A percentile compares a stretch with the other conserved stretches of the same genome.
Conservation (phyloP, 2,797 vertebrate genomes). For the Myripristis jacobus region DNA sequence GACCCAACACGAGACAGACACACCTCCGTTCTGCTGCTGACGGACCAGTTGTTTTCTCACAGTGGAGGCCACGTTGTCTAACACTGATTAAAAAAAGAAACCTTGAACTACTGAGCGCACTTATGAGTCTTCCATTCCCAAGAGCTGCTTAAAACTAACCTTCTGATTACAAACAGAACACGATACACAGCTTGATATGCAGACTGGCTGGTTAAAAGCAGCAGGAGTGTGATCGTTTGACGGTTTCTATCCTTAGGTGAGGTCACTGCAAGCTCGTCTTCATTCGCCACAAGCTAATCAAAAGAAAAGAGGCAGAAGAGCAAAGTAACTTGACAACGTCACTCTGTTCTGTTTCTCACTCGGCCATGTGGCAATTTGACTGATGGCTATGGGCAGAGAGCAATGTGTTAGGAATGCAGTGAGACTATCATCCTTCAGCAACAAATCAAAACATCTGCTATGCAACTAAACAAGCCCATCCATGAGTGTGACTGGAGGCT, state of each 20-base stretch:
- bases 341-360: conserved; percentile 19
- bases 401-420: conserved; percentile 21
- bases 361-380: conserved; percentile 16
- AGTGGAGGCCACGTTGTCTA: conserved; percentile 26
- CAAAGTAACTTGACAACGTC: conserved; percentile 23
- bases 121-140: conserved; percentile 7
- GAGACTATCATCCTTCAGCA: conserved; percentile 37
- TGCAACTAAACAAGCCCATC: conserved; percentile 22
- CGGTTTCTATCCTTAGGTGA: conserved; percentile 2
- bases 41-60: conserved; percentile 31
- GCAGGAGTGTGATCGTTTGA: too few species aligned
- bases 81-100: conserved; percentile 59
- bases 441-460: conserved; percentile 39
- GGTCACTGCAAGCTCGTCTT: not conserved
- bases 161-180: conserved; percentile 36
- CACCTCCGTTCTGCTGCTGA: conserved; percentile 25
- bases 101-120: conserved; percentile 36
- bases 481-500: not conserved
- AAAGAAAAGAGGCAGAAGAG: conserved; percentile 16
- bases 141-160: not conserved
- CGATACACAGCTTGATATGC: conserved; percentile 41
- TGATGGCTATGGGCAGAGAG: conserved; percentile 8
- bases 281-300: not conserved
- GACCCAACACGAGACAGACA: conserved; percentile 35
- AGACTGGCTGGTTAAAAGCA: conserved; percentile 26